Conservation (phyloP, 2,113 vertebrate species). For the Catharus bicknelli region DNA sequence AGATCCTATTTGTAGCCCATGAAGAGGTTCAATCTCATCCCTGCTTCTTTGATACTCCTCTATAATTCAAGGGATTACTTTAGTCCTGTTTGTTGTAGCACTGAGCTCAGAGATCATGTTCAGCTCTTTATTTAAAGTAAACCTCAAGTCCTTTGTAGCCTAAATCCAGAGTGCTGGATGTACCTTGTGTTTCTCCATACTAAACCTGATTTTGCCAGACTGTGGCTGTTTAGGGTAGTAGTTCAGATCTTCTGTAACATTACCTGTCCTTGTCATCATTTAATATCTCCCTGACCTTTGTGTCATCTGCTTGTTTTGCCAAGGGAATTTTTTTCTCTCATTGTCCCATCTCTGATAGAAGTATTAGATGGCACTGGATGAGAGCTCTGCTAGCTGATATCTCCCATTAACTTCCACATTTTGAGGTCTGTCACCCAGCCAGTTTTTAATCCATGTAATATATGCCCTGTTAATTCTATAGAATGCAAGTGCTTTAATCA, state of each 20-base stretch:
- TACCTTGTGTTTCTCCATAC: neutral
- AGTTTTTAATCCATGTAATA: constrained; percentile 53
- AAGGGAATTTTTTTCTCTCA: neutral
- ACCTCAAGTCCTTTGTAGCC: neutral
- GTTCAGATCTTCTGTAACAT: neutral
- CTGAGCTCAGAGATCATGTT: neutral
- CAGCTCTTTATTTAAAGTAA: neutral
- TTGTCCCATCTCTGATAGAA: neutral
- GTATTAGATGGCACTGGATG: neutral
- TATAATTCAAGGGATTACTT: neutral
- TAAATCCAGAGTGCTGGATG: neutral
- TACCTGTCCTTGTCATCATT: neutral
- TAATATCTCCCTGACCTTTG: neutral
- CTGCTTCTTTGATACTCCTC: neutral
- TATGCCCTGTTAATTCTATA: constrained; percentile 47
- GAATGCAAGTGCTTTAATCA: constrained; percentile 46
- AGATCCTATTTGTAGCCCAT: neutral
- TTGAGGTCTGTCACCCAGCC: constrained; percentile 16
- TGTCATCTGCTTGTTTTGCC: neutral
- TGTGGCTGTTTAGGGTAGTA: neutral
- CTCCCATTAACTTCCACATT: constrained; percentile 6
- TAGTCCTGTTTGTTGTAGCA: neutral
- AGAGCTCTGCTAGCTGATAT: constrained; percentile 1
- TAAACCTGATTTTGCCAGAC: neutral
- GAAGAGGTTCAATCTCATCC: neutral